Conservation (phyloP, 2,797 vertebrate genomes). For the Prunella strophiata region DNA sequence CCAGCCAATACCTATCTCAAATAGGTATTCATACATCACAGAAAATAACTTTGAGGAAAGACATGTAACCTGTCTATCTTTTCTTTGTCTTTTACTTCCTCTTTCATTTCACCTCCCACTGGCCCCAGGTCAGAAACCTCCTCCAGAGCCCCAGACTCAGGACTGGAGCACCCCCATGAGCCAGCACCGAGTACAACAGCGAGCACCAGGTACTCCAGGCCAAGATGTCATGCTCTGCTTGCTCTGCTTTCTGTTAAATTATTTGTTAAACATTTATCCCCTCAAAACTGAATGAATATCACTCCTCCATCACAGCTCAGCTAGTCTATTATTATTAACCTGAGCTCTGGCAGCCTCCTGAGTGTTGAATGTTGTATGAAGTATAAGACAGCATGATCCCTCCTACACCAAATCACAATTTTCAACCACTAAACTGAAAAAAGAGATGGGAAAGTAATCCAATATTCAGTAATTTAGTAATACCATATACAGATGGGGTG, state of each 20-base stretch:
- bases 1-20: not conserved
- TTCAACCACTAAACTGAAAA: not conserved
- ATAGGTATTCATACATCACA: not conserved
- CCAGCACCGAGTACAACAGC: not conserved
- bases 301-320: not conserved
- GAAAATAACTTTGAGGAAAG: not conserved
- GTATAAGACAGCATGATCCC: not conserved
- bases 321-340: not conserved
- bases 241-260: not conserved
- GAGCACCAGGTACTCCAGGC: no score
- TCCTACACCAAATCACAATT: not conserved
- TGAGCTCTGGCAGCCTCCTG: not conserved
- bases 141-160: not conserved
- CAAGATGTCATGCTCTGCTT: not conserved
- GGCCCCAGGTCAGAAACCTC: not conserved
- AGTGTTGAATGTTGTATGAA: not conserved
- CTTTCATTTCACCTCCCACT: not conserved
- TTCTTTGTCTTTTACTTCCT: not conserved
- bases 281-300: not conserved
- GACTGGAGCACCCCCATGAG: constrained; percentile 36
- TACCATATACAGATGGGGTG: not conserved
- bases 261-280: not conserved
- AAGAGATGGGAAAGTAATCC: not conserved
- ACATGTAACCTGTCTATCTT: not conserved
- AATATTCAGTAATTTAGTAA: not conserved